These are phyloP conservation scores for Parelbella ahira DNA, from an alignment of 2,888 invertebrate genomes.

Conservation along the genomic window DNA sequence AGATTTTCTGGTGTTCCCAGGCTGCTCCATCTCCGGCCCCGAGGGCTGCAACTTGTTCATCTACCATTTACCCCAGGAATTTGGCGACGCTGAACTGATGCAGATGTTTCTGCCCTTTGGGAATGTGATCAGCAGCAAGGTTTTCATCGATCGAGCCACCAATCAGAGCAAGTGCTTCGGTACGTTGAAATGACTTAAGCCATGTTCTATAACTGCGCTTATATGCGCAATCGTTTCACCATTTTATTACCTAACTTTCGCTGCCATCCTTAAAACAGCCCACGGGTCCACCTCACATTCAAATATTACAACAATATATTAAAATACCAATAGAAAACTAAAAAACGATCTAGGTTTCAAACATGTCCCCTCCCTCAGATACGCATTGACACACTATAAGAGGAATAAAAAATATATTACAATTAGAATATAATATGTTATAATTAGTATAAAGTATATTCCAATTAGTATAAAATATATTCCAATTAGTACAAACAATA, in stretches of 20 bases:
- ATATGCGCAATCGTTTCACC: neutral
- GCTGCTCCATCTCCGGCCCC: slow-evolving; percentile 97
- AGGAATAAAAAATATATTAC: too few species aligned
- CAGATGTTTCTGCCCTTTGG: slow-evolving; percentile 99
- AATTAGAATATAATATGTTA: too few species aligned
- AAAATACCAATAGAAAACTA: too few species aligned
- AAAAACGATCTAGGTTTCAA: too few species aligned
- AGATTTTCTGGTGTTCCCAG: slow-evolving; percentile 88
- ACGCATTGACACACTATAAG: slow-evolving; percentile 20
- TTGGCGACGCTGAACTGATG: slow-evolving; percentile 99
- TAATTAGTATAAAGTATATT: too few species aligned
- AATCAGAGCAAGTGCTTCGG: slow-evolving; percentile 99
- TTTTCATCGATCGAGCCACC: slow-evolving; percentile 99
- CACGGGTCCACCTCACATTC: neutral
- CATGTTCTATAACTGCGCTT: neutral
- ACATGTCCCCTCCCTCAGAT: too few species aligned
- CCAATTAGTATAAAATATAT: too few species aligned
- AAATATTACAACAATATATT: neutral
- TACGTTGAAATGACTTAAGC: slow-evolving; percentile 70
- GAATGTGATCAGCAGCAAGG: slow-evolving; percentile 99
- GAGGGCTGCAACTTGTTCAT: slow-evolving; percentile 99
- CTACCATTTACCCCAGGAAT: slow-evolving; percentile 99
- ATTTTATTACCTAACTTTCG: neutral
- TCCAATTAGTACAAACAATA: neutral
- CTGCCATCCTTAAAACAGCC: neutral